phyloP scores from a whole-genome alignment of 1,140 invertebrate genomes.

The Magallana gigas region DNA sequence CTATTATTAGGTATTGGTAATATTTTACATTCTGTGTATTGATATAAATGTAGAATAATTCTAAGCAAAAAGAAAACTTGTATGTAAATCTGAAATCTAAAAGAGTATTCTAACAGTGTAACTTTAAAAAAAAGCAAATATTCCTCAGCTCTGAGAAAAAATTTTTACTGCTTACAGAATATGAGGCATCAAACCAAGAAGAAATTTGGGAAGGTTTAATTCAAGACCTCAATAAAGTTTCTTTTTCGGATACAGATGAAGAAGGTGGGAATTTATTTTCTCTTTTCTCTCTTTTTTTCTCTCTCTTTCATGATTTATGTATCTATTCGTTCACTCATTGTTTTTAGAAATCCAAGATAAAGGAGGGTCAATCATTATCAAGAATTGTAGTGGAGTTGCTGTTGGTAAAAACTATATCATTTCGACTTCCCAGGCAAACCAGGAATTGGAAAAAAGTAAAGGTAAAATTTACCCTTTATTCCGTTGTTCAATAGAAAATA shows the following conservation, averaged over 20 bases:
- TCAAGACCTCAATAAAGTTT: not conserved
- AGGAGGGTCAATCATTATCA: not conserved
- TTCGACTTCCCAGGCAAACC: not conserved
- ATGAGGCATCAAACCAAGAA: not conserved
- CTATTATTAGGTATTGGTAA: no score
- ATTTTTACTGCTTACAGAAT: not conserved
- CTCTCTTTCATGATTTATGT: not conserved
- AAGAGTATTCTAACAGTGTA: no score
- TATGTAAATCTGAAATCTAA: no score
- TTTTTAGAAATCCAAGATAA: not conserved
- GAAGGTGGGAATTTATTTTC: not conserved
- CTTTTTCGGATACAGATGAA: not conserved
- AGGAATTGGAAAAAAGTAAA: not conserved
- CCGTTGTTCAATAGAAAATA: no score
- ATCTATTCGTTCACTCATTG: not conserved
- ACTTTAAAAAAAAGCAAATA: not conserved
- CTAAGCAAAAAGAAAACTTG: no score
- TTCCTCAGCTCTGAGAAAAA: not conserved
- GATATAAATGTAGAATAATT: no score
- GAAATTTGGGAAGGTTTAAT: not conserved
- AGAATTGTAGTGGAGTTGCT: not conserved
- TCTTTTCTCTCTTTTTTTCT: not conserved
- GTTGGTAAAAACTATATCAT: not conserved
- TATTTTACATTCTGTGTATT: no score
- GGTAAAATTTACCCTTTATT: not conserved